Percentiles rank a stretch among this genome's conserved stretches.
Conservation (phyloP, 2,113 vertebrate species). For the Tonatia bakeri region DNA sequence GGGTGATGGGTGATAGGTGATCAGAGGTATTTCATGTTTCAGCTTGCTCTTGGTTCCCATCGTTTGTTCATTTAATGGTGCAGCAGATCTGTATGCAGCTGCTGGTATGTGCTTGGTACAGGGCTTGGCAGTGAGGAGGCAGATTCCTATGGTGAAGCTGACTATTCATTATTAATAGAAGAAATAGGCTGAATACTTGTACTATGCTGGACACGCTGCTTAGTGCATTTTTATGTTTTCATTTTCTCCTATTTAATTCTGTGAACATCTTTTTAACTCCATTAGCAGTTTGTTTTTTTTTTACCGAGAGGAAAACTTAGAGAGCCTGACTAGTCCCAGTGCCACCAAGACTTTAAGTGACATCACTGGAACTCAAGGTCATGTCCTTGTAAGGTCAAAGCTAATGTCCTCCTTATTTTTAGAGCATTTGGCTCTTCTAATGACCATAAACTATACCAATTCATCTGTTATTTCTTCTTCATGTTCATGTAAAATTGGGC, state of each 20-base stretch:
- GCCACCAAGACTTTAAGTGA: neutral
- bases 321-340: neutral
- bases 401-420: neutral
- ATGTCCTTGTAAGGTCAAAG: neutral
- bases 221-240: too few species aligned
- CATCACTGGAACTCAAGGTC: neutral
- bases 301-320: neutral
- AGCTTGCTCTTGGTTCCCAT: neutral
- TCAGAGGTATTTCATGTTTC: neutral
- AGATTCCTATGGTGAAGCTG: neutral
- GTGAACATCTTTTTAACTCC: neutral
- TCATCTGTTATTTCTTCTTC: neutral
- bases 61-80: neutral
- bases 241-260: neutral
- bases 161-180: neutral
- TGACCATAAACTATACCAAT: neutral
- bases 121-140: neutral
- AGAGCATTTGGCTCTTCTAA: neutral
- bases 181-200: neutral
- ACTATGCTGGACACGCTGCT: neutral
- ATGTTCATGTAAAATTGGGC: neutral
- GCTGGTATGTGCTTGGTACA: neutral
- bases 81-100: neutral
- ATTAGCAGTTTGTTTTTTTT: neutral
- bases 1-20: neutral